A percentile compares a stretch with the other conserved stretches of the same genome.
Evolutionary conservation across 2,797 vertebrate species (phyloP).

Genomic region (Siniperca obscura): DNA sequence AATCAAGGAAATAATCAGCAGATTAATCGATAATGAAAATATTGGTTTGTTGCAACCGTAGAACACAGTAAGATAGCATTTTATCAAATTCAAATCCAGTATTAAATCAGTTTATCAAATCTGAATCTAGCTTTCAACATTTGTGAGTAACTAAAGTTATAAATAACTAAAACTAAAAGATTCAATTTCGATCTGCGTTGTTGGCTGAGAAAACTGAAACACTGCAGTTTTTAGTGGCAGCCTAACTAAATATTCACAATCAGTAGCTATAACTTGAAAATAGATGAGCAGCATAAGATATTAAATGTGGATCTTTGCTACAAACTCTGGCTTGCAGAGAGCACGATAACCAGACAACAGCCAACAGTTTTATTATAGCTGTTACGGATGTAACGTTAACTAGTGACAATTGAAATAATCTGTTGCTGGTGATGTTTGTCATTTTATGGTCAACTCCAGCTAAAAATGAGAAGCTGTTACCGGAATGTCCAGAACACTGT

Average conservation of each 20-base stretch:
- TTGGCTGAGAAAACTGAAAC: background rate
- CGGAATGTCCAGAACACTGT: background rate
- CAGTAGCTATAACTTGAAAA: background rate
- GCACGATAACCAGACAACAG: background rate
- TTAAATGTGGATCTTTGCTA: background rate
- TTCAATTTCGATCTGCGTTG: too few species aligned
- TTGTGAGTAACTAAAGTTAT: background rate
- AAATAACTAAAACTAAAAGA: slow-evolving; percentile 8
- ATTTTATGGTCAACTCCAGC: background rate
- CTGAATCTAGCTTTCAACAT: background rate
- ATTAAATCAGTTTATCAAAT: too few species aligned
- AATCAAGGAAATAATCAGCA: background rate
- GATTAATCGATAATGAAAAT: background rate
- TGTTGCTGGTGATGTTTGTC: too few species aligned
- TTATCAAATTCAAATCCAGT: background rate
- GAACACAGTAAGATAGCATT: too few species aligned
- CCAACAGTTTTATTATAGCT: background rate
- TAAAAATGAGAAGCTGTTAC: background rate
- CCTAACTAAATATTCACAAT: too few species aligned
- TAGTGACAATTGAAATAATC: background rate
- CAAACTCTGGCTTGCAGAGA: background rate
- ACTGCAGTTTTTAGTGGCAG: too few species aligned
- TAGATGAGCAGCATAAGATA: background rate
- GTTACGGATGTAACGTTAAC: background rate
- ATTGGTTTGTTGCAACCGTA: too few species aligned